A percentile compares a stretch with the other conserved stretches of the same genome.
Evolutionary conservation across 2,113 vertebrate species (phyloP).

Genomic region (Leucosticte australis): DNA sequence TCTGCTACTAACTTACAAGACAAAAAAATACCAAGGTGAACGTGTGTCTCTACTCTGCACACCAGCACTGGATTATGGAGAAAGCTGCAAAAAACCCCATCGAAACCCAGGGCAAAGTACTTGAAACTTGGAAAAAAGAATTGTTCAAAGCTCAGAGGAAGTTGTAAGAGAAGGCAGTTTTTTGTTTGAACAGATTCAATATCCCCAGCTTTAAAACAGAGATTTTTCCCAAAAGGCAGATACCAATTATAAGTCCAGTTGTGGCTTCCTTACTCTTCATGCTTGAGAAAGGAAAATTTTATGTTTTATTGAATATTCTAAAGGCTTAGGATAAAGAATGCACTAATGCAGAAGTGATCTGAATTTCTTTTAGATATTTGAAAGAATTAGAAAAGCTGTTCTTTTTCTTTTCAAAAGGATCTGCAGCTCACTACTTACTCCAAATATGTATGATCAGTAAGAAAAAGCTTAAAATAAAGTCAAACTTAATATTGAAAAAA

Average conservation of each 20-base stretch:
- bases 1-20: neutral
- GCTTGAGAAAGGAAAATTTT: neutral
- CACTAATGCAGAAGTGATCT: neutral
- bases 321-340: neutral
- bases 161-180: neutral
- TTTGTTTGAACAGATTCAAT: neutral
- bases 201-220: neutral
- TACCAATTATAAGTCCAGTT: neutral
- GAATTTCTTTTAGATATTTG: neutral
- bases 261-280: neutral
- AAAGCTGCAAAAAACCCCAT: rapidly evolving
- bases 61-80: neutral
- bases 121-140: neutral
- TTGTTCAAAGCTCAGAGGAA: neutral
- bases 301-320: neutral
- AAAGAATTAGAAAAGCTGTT: neutral
- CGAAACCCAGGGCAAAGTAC: neutral
- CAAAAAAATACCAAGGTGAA: neutral
- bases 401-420: neutral
- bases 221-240: neutral
- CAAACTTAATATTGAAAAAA: neutral
- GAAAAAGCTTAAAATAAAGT: neutral
- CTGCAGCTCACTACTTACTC: neutral
- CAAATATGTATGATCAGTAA: neutral
- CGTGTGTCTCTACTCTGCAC: rapidly evolving